Base-by-base conservation (phyloP, 2,888 invertebrate genomes). In the Chrysodeixis includens region DNA sequence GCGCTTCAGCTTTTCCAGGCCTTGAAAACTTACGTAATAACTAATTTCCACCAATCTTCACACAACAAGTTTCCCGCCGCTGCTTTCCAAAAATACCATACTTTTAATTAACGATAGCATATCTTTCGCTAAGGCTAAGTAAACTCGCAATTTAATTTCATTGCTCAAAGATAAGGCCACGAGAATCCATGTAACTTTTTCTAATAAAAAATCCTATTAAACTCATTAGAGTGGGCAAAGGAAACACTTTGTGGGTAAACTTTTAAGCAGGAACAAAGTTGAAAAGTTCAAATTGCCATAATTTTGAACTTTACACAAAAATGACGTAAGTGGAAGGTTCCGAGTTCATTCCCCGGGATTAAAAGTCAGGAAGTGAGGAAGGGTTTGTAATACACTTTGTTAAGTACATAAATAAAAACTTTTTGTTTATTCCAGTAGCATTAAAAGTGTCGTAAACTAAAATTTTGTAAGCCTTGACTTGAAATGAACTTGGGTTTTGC, bases 181-280 rank as follows among this genome's bases (percentile, higher is more conserved):
- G 7, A 54, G 64, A 72, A 55, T 56, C 61, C 57, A 66, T 65
- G 65, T 66, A 75, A 75, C 72, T 72, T 79, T 80, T 71, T 46
- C 46, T 69, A 62, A 72, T 78, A 78, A 72, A 74, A 73, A 75
- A 75, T 71, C 67, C 69, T 68, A 72, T 78, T 75, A 72, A 61
- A 58, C 67, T 79, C 70, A 78, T 81, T 71, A 79, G 66, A 67
- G 55, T 63, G 22, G 26, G 58, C 56, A 55, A 68, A 66, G 52
- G 54, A 63, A 65, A 44, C 68, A 60, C 61, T 69, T 64, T 60
- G 63, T 16, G 53, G 65, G n/a, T 8, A 22, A 68, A 74, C 64
- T 64, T 69, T 65, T 49, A 66, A 71, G 66, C 63, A 55, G 53
- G 71, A 72, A 69, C 71, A 72, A 74, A 63, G 75, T 78, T 67